phyloP scores from a whole-genome alignment of 2,888 invertebrate species.

The Netelia melanura region DNA sequence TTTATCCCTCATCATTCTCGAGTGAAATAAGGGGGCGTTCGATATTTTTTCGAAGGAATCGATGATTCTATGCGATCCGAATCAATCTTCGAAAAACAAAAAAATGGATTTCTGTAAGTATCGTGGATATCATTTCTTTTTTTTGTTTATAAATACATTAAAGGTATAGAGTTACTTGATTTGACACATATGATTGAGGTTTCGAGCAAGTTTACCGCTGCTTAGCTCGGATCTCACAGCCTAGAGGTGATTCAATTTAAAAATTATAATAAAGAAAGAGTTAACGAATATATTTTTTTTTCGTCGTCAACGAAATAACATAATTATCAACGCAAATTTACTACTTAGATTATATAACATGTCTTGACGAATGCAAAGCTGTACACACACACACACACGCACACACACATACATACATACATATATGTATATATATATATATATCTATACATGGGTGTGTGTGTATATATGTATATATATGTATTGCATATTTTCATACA shows the following conservation, averaged over 20 bases:
- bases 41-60: constrained; percentile 53
- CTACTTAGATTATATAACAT: constrained; percentile 64
- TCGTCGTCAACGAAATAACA: constrained; percentile 74
- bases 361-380: constrained; percentile 74
- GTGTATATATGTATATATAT: not conserved
- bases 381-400: not conserved
- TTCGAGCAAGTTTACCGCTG: constrained; percentile 82
- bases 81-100: constrained; percentile 48
- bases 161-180: constrained; percentile 80
- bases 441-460: not conserved
- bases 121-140: constrained; percentile 50
- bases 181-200: constrained; percentile 84
- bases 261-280: constrained; percentile 46
- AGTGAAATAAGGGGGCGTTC: constrained; percentile 58
- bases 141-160: constrained; percentile 76
- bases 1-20: constrained; percentile 57
- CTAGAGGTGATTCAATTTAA: constrained; percentile 81
- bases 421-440: not conserved
- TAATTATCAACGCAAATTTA: constrained; percentile 61
- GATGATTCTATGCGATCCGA: constrained; percentile 53
- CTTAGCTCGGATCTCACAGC: constrained; percentile 84
- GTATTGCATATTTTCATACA: not conserved
- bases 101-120: constrained; percentile 31
- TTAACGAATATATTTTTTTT: constrained; percentile 52
- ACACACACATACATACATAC: not conserved